These are phyloP conservation scores for Lota lota DNA, from an alignment of 2,113 vertebrate genomes.

Conservation along the genomic window DNA sequence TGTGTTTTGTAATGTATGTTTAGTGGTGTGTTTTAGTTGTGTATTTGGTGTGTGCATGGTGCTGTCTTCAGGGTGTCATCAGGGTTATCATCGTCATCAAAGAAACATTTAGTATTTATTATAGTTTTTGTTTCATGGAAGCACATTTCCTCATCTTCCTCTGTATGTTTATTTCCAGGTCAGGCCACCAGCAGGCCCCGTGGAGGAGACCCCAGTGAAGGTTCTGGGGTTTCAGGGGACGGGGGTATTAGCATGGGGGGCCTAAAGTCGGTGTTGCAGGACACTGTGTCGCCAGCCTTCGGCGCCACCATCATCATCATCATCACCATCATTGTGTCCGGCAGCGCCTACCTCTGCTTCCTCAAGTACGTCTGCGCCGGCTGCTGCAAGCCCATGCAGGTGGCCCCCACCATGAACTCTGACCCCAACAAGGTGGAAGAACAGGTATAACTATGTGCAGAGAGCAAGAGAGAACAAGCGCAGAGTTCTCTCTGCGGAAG, in stretches of 20 bases:
- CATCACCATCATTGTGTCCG: conserved; percentile 51
- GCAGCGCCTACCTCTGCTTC: conserved; percentile 71
- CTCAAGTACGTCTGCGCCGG: conserved; percentile 72
- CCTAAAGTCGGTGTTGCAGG: conserved; percentile 52
- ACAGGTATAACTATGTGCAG: conserved; percentile 51
- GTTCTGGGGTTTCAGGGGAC: neutral
- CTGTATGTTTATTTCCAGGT: neutral
- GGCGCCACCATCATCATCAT: conserved; percentile 69
- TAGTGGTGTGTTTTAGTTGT: too few relatives aligned
- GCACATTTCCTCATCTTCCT: neutral
- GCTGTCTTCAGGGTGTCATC: too few relatives aligned
- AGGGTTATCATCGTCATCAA: too few relatives aligned
- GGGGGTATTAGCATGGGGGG: conserved; percentile 21
- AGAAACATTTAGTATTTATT: neutral
- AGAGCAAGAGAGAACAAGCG: too few relatives aligned
- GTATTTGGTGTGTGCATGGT: too few relatives aligned
- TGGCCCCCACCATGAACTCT: conserved; percentile 49
- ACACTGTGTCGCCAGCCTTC: conserved; percentile 52
- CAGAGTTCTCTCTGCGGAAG: neutral
- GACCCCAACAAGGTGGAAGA: conserved; percentile 68
- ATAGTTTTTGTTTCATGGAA: neutral
- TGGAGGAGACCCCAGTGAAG: neutral
- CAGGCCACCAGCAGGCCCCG: neutral
- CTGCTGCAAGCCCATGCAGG: conserved; percentile 68
- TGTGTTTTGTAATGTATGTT: too few relatives aligned